phyloP scores from a whole-genome alignment of 2,113 vertebrate species.

The Anoplopoma fimbria region DNA sequence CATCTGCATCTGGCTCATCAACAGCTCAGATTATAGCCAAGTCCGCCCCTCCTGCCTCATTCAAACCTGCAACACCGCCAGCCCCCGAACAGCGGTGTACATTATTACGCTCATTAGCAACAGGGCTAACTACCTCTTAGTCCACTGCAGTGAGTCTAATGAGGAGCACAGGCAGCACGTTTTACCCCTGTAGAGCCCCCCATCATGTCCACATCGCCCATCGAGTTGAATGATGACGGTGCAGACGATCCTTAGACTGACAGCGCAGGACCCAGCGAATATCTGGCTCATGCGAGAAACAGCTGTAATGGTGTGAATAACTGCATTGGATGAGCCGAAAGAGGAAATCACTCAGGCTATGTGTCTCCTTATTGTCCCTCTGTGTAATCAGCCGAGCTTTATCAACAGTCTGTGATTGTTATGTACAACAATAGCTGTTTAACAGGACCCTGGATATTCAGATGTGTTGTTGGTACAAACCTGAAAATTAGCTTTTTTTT shows the following conservation, averaged over 20 bases:
- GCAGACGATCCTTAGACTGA: background rate
- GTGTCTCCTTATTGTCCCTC: background rate
- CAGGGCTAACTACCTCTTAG: slow-evolving; percentile 57
- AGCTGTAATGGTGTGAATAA: slow-evolving; percentile 19
- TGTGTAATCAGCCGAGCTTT: slow-evolving; percentile 10
- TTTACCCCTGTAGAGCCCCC: slow-evolving; percentile 4
- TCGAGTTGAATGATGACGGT: slow-evolving; percentile 27
- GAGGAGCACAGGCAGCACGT: slow-evolving; percentile 38
- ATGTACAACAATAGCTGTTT: background rate
- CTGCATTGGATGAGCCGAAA: background rate
- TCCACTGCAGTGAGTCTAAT: slow-evolving; percentile 52
- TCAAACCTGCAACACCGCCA: background rate
- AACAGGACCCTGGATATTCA: background rate
- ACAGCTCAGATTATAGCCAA: slow-evolving; percentile 6
- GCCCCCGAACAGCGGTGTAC: background rate
- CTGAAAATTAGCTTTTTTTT: background rate
- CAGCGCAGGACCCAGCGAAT: background rate
- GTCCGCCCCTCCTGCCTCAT: slow-evolving; percentile 7
- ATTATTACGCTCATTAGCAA: slow-evolving; percentile 42
- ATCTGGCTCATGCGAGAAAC: background rate
- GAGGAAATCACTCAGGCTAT: background rate
- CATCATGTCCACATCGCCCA: slow-evolving; percentile 25
- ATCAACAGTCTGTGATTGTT: background rate
- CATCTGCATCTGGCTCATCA: slow-evolving; percentile 1
- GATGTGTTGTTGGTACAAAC: background rate